Percentiles rank a stretch among this genome's conserved stretches.
Evolutionary conservation across 2,113 vertebrate species (phyloP).

Genomic region (Sylvietta virens): DNA sequence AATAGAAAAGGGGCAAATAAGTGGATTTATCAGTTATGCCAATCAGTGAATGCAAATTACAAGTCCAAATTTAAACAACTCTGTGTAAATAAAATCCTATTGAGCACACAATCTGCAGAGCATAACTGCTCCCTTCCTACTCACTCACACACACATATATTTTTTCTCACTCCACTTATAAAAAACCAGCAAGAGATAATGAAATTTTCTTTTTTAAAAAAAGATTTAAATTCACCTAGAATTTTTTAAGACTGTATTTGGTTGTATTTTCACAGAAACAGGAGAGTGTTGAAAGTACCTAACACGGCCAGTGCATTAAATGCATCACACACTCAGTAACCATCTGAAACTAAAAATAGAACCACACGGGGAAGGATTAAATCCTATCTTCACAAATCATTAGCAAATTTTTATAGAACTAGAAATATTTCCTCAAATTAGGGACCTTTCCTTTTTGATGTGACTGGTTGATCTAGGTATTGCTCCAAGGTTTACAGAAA

Average conservation of each 20-base stretch:
- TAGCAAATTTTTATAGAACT: not conserved
- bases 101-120: not conserved
- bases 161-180: not conserved
- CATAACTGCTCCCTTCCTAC: not conserved
- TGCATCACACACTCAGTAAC: not conserved
- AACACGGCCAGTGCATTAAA: not conserved
- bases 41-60: not conserved
- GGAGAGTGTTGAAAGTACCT: not conserved
- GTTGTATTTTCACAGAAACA: not conserved
- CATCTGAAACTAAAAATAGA: not conserved
- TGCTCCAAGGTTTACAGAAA: not conserved
- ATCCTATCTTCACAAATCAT: not conserved
- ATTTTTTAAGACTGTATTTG: not conserved
- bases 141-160: accelerated
- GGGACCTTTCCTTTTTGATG: not conserved
- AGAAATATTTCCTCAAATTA: not conserved
- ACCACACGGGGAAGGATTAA: not conserved
- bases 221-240: not conserved
- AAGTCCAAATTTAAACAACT: not conserved
- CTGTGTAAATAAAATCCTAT: not conserved
- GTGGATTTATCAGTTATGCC: not conserved
- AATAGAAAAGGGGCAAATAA: not conserved
- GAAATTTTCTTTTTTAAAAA: not conserved
- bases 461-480: accelerated
- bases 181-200: not conserved